These are phyloP conservation scores for Grapholita molesta DNA, from an alignment of 1,140 invertebrate genomes.

Conservation along the genomic window DNA sequence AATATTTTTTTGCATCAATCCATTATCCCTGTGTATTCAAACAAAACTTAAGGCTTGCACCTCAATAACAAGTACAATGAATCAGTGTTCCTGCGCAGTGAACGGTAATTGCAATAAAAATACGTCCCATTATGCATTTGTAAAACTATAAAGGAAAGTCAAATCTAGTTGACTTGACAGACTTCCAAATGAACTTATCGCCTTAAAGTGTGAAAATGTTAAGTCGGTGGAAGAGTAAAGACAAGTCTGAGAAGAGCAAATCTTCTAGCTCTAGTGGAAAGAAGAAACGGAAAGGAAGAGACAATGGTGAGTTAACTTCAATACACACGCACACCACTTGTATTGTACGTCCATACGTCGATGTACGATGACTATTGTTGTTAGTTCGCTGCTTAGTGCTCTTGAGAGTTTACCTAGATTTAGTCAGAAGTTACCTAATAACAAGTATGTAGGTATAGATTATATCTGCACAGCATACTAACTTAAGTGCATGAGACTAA, in stretches of 20 bases:
- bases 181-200: slow-evolving; percentile 13
- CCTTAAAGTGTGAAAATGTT: slow-evolving; percentile 48
- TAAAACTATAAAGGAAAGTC: neutral
- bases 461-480: no score
- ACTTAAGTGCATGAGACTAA: no score
- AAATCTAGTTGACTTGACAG: neutral
- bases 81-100: neutral
- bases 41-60: neutral
- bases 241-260: slow-evolving; percentile 69
- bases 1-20: neutral
- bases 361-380: no score
- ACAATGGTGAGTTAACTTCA: slow-evolving; percentile 55
- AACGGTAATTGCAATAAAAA: neutral
- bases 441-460: no score
- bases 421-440: no score
- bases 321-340: neutral
- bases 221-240: slow-evolving; percentile 73
- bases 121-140: neutral
- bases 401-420: no score
- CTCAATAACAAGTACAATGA: slow-evolving; percentile 2
- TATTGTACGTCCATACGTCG: no score
- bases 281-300: slow-evolving; percentile 69
- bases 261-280: slow-evolving; percentile 60
- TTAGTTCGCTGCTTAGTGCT: no score
- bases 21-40: neutral